A percentile compares a stretch with the other conserved stretches of the same genome.
These are phyloP conservation scores for Lasioglossum zephyrum DNA, from an alignment of 2,888 invertebrate genomes.

Conservation along the genomic window DNA sequence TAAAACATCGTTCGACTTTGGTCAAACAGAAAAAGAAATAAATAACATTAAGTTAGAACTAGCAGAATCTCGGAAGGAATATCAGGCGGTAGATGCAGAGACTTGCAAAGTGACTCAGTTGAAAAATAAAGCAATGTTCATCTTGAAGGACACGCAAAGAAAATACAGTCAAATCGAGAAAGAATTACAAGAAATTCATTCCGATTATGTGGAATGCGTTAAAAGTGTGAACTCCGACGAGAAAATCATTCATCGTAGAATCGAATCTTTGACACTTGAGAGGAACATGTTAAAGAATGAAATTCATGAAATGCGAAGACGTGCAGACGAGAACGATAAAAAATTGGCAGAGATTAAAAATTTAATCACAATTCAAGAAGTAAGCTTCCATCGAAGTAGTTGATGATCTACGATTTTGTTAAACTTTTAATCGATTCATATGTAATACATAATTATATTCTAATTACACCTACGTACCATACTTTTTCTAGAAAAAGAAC, in stretches of 20 bases:
- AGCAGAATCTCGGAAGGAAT: conserved; percentile 36
- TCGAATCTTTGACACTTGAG: conserved; percentile 27
- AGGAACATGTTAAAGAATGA: conserved; percentile 42
- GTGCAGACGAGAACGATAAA: conserved; percentile 39
- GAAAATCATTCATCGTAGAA: conserved; percentile 20
- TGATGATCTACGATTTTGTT: not conserved
- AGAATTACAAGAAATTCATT: conserved; percentile 57
- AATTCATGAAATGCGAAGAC: conserved; percentile 20
- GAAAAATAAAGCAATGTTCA: conserved; percentile 55
- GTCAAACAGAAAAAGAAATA: conserved; percentile 31
- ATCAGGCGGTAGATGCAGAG: conserved; percentile 45
- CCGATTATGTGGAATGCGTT: conserved; percentile 40
- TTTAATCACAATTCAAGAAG: conserved; percentile 55
- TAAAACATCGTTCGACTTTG: not conserved
- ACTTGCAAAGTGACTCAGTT: conserved; percentile 41
- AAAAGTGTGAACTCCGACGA: not conserved
- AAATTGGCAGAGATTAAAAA: conserved; percentile 40
- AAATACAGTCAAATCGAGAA: conserved; percentile 31
- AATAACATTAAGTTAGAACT: conserved; percentile 38
- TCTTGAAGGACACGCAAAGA: conserved; percentile 49
- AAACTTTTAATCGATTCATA: not conserved
- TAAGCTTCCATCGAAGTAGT: conserved; percentile 6
- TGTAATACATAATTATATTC: conserved; percentile 7
- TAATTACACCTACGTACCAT: not conserved
- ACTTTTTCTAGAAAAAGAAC: conserved; percentile 64